Base-by-base conservation (phyloP, 2,888 invertebrate species). In the Atethmia centrago region DNA sequence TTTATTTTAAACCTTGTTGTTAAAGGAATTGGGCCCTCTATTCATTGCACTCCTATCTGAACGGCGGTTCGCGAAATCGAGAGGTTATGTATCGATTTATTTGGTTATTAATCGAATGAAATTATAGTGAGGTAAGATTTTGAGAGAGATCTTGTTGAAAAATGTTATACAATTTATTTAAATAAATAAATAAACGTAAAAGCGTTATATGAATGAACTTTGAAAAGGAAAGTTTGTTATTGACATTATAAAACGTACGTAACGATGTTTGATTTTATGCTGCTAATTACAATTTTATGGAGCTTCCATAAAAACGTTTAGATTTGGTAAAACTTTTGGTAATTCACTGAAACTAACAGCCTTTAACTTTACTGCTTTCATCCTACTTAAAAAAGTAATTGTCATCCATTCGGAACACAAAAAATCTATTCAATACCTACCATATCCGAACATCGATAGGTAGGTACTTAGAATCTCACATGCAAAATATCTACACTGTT, bases 1-100 rank as follows among this genome's bases (percentile, higher is more conserved):
- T 78, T 68, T 74, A 85, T 74, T 86, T 83, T 85, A 71, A 84
- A 88, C 89, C 86, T 82, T 91, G 87, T 80, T 31, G n/a, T 49
- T 55, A 40, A 51, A 31, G 49, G 7, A 49, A 74, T 83, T 75
- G 69, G 75, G 83, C 71, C 69, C 71, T 66, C 42, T 79, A 80
- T 80, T 12, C 25, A 25, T 67, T 77, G 80, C 28, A 53, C n/a
- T 42, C 10, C 1, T 36, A 36, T n/a, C n/a, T 47, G 58, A 59
- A 74, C 42, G 62, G 42, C 61, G 66, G 65, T 53, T 79, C 79
- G 84, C 77, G 83, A 84, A 84, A 82, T 82, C 78, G 81, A 78
- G 77, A 80, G 68, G 71, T 75, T 78, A 65, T 71, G 61, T 79
- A 69, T 72, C 78, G 73, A 82, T 84, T 63, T 84, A 80, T 85